A percentile compares a stretch with the other conserved stretches of the same genome.
phyloP scores from a whole-genome alignment of 2,113 vertebrate species.

The Australoheros scitulus region DNA sequence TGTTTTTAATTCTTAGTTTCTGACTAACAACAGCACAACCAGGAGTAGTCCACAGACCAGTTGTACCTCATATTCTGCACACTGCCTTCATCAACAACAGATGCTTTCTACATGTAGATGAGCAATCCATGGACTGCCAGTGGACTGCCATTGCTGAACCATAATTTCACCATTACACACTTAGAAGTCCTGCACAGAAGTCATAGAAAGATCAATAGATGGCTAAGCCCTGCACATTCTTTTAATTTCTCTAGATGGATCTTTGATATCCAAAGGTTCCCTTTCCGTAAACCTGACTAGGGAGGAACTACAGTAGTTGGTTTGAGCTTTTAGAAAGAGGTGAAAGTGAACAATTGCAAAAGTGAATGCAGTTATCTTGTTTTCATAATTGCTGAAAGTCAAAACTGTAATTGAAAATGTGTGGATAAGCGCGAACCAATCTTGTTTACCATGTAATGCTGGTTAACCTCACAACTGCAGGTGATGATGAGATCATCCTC shows the following conservation, averaged over 20 bases:
- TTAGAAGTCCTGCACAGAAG: not conserved
- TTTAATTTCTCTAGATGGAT: not conserved
- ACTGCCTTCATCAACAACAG: not conserved
- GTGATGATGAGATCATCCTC: slow-evolving; percentile 65
- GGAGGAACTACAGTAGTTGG: not conserved
- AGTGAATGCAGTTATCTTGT: not conserved
- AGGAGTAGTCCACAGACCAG: not conserved
- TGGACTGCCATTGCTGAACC: not conserved
- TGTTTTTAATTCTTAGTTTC: too few species aligned
- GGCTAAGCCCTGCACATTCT: rapidly evolving
- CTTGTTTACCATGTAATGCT: slow-evolving; percentile 52
- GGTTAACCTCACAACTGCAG: slow-evolving; percentile 70
- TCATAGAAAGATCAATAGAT: not conserved
- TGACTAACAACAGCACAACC: not conserved
- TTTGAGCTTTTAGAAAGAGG: not conserved
- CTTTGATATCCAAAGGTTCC: not conserved
- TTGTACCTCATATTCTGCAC: not conserved
- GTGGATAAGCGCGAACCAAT: slow-evolving; percentile 27
- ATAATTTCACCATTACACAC: not conserved
- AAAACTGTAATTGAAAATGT: not conserved
- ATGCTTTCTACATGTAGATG: not conserved
- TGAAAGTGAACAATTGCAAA: not conserved
- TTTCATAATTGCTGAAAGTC: not conserved
- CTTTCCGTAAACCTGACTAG: not conserved
- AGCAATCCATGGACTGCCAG: not conserved